Percentiles rank a stretch among this genome's conserved stretches.
These are phyloP conservation scores for Drosophila aff. DNA, from an alignment of 1,140 invertebrate genomes.

Conservation along the genomic window DNA sequence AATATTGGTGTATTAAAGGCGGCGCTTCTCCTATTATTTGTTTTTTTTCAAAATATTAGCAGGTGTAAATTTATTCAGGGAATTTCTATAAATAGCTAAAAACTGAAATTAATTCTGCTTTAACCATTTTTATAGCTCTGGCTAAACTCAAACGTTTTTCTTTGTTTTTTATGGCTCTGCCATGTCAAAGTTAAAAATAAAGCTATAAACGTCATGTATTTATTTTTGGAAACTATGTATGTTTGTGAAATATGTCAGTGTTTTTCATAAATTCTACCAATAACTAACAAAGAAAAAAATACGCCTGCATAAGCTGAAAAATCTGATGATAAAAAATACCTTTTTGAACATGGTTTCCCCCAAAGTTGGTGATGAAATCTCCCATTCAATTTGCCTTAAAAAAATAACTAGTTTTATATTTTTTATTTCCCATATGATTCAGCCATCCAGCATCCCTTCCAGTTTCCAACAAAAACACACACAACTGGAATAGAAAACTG, in stretches of 20 bases:
- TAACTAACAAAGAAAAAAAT: neutral
- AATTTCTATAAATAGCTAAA: neutral
- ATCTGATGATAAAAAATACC: neutral
- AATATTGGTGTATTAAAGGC: neutral
- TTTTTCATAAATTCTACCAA: neutral
- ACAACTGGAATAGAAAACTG: constrained; percentile 30
- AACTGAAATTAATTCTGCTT: neutral
- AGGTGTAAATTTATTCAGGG: neutral
- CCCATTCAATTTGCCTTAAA: constrained; percentile 10
- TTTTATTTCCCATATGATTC: constrained; percentile 1
- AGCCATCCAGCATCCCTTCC: neutral
- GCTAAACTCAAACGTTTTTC: neutral
- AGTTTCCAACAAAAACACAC: neutral
- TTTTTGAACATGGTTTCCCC: constrained; percentile 5
- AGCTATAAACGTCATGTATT: neutral
- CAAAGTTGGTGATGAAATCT: constrained; percentile 10
- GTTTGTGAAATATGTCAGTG: neutral
- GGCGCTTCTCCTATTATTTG: neutral
- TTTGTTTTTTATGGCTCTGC: neutral
- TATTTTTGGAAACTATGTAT: constrained; percentile 1
- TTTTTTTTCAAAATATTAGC: neutral
- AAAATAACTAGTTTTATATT: neutral
- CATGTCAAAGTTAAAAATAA: neutral
- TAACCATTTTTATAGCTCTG: neutral
- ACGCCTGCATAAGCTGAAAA: neutral